A percentile compares a stretch with the other conserved stretches of the same genome.
phyloP scores from a whole-genome alignment of 1,140 invertebrate species.

The Harpegnathos saltator region DNA sequence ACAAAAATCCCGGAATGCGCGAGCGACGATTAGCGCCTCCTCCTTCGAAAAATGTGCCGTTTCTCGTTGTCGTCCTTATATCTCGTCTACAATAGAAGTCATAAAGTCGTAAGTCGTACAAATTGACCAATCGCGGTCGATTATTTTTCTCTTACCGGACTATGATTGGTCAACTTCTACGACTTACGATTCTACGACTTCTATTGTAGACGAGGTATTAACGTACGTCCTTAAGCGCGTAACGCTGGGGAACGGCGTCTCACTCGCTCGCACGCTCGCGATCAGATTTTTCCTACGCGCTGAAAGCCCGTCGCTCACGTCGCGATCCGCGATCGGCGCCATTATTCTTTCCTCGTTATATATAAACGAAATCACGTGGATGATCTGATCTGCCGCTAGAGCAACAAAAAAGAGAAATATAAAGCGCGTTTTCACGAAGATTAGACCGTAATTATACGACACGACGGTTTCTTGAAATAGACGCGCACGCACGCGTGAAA shows the following conservation, averaged over 20 bases:
- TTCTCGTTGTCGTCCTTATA: too few species aligned
- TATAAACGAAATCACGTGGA: neutral
- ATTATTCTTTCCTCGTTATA: neutral
- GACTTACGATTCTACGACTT: too few species aligned
- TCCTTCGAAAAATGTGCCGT: too few species aligned
- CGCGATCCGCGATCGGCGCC: neutral
- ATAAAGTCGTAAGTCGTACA: too few species aligned
- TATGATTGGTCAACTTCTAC: too few species aligned
- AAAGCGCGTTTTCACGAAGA: neutral
- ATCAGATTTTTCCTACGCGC: conserved; percentile 9
- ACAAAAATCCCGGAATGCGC: too few species aligned
- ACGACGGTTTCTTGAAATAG: neutral
- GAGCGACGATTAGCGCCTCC: too few species aligned
- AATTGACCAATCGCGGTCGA: too few species aligned
- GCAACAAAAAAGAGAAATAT: neutral
- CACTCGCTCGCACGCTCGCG: neutral
- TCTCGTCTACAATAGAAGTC: too few species aligned
- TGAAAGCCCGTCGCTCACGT: neutral
- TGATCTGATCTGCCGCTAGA: neutral
- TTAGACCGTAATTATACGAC: neutral
- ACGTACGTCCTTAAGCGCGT: conserved; percentile 14
- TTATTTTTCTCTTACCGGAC: too few species aligned
- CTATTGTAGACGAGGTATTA: too few species aligned
- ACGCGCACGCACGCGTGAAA: neutral
- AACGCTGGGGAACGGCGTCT: neutral